These are phyloP conservation scores for Scomber scombrus DNA, from an alignment of 2,113 vertebrate species.

Conservation along the genomic window DNA sequence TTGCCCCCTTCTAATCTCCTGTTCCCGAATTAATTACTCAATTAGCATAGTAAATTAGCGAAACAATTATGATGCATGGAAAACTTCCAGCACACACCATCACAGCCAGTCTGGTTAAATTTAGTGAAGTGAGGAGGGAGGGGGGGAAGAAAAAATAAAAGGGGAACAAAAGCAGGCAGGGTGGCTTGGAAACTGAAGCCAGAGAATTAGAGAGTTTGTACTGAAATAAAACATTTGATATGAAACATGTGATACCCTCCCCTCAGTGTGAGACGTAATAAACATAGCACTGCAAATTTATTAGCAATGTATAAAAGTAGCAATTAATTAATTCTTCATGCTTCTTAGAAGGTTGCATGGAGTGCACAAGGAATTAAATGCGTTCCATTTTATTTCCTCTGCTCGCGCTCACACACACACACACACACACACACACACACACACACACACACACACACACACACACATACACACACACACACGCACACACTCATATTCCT, in stretches of 20 bases:
- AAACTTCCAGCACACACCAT: conserved; percentile 83
- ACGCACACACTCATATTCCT: not conserved
- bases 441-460: not conserved
- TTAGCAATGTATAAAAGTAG: conserved; percentile 80
- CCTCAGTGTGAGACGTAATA: conserved; percentile 81
- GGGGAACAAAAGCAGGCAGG: conserved; percentile 58
- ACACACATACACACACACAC: not conserved
- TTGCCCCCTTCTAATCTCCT: conserved; percentile 85
- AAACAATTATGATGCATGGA: conserved; percentile 90
- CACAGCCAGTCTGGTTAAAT: conserved; percentile 73
- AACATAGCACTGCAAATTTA: conserved; percentile 81
- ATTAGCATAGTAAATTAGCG: conserved; percentile 89
- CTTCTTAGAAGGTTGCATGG: conserved; percentile 66
- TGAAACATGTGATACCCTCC: conserved; percentile 81
- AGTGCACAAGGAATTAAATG: conserved; percentile 63
- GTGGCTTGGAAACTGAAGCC: conserved; percentile 75
- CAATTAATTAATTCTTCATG: conserved; percentile 79
- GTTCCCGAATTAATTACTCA: conserved; percentile 88
- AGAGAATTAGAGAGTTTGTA: conserved; percentile 76
- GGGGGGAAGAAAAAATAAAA: not conserved
- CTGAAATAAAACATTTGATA: conserved; percentile 83
- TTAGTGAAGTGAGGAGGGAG: conserved; percentile 56
- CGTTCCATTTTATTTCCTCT: conserved; percentile 9
- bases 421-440: not conserved
- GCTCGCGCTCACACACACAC: not conserved